Percentiles rank a stretch among this genome's conserved stretches.
phyloP scores from a whole-genome alignment of 2,113 vertebrate genomes.

The Chlorodrepanis virens region DNA sequence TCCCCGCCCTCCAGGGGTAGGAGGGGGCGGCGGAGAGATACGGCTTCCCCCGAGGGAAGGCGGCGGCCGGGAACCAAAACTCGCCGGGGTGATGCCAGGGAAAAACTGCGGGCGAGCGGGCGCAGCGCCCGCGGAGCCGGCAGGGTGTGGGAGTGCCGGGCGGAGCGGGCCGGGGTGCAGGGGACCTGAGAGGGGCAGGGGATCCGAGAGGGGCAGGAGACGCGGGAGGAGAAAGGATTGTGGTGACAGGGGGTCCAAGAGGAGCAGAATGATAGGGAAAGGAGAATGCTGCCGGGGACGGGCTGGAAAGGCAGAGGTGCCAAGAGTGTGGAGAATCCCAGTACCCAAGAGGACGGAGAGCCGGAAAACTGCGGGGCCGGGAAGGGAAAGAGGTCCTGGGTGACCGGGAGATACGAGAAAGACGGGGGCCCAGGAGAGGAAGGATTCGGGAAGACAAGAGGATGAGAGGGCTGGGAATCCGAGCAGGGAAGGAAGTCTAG shows the following conservation, averaged over 20 bases:
- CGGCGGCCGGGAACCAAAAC: constrained; percentile 1
- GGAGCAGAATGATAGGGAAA: neutral
- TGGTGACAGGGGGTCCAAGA: neutral
- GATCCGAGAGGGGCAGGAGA: neutral
- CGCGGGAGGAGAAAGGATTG: neutral
- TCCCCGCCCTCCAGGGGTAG: neutral
- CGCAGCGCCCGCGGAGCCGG: neutral
- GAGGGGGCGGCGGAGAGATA: constrained; percentile 28
- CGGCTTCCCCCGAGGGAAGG: neutral
- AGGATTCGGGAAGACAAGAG: neutral
- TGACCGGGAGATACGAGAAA: neutral
- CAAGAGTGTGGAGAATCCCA: neutral
- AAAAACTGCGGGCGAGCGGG: neutral
- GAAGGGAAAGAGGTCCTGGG: neutral
- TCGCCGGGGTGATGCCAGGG: neutral
- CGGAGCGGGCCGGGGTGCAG: no score
- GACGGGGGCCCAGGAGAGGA: neutral
- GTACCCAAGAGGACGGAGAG: neutral
- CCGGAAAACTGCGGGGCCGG: neutral
- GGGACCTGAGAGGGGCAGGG: neutral
- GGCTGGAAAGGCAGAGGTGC: neutral
- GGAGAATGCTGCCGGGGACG: neutral
- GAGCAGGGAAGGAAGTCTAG: neutral
- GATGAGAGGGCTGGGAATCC: neutral
- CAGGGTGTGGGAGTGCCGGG: neutral